These are phyloP conservation scores for Laspeyria flexula DNA, from an alignment of 2,888 invertebrate species.

Conservation along the genomic window DNA sequence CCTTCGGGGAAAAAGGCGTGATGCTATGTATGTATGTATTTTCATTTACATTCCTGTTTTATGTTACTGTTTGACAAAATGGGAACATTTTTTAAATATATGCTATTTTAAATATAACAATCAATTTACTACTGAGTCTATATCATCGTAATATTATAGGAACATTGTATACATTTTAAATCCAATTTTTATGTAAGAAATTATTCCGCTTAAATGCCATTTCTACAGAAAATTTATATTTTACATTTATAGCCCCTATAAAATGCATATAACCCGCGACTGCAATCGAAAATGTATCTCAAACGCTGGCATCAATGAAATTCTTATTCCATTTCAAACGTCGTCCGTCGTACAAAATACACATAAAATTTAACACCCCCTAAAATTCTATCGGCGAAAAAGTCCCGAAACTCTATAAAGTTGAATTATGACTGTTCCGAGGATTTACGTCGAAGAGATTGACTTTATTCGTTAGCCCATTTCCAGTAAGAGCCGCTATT, in stretches of 20 bases:
- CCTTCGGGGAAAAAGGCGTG: too few species aligned
- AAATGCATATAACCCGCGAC: conserved; percentile 5
- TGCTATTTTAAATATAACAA: too few species aligned
- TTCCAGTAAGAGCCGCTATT: conserved; percentile 69
- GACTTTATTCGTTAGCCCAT: conserved; percentile 79
- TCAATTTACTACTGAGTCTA: too few species aligned
- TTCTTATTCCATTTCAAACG: conserved; percentile 20
- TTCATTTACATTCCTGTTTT: too few species aligned
- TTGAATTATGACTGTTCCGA: conserved; percentile 74
- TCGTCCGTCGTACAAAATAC: conserved; percentile 25
- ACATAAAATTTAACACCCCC: conserved; percentile 60
- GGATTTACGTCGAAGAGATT: conserved; percentile 78
- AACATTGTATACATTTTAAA: too few species aligned
- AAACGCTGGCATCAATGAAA: conserved; percentile 10
- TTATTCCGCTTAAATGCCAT: not conserved
- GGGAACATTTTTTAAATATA: too few species aligned
- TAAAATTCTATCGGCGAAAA: conserved; percentile 54
- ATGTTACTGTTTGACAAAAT: too few species aligned
- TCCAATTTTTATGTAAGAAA: conserved; percentile 4
- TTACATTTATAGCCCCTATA: too few species aligned
- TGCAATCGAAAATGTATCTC: conserved; percentile 6
- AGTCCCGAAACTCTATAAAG: conserved; percentile 75
- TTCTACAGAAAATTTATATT: too few species aligned
- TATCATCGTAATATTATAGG: too few species aligned
- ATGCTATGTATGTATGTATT: too few species aligned